Evolutionary conservation across 2,888 invertebrate species (phyloP).

Genomic region (Drosophila pseudotakahashii): DNA sequence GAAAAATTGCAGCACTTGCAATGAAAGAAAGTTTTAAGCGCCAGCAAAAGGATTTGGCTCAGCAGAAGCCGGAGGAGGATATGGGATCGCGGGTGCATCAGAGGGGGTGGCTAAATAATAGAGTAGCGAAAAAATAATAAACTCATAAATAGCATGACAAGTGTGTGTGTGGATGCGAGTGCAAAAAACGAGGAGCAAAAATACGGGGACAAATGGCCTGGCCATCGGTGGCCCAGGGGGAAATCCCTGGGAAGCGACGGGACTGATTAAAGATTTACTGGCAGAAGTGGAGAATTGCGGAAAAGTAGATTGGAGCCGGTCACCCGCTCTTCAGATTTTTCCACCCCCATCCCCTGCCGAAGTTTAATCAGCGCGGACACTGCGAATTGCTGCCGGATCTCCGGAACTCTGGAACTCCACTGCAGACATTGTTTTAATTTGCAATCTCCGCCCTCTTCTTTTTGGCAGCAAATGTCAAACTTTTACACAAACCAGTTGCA

Average conservation of each 20-base stretch:
- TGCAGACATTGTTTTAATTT: conserved; percentile 68
- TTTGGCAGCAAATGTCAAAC: conserved; percentile 61
- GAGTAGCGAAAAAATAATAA: conserved; percentile 70
- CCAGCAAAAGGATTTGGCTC: conserved; percentile 45
- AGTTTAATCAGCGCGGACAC: conserved; percentile 39
- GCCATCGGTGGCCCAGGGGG: conserved; percentile 4
- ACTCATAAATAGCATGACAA: conserved; percentile 78
- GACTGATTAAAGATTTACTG: conserved; percentile 34
- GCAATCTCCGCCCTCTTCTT: conserved; percentile 34
- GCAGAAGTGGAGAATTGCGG: not conserved
- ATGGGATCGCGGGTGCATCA: conserved; percentile 6
- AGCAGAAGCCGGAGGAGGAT: conserved; percentile 8
- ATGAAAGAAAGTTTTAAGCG: conserved; percentile 76
- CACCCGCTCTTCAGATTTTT: not conserved
- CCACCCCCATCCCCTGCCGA: not conserved
- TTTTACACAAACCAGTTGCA: conserved; percentile 37
- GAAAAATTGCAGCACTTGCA: conserved; percentile 77
- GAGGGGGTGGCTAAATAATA: conserved; percentile 53
- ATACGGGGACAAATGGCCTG: conserved; percentile 43
- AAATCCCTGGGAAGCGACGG: not conserved
- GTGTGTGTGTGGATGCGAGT: conserved; percentile 31
- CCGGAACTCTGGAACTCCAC: conserved; percentile 32
- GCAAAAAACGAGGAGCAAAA: not conserved
- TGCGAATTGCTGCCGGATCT: conserved; percentile 24
- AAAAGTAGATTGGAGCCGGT: not conserved